Conservation (phyloP, 2,113 vertebrate species). For the Antennarius striatus region DNA sequence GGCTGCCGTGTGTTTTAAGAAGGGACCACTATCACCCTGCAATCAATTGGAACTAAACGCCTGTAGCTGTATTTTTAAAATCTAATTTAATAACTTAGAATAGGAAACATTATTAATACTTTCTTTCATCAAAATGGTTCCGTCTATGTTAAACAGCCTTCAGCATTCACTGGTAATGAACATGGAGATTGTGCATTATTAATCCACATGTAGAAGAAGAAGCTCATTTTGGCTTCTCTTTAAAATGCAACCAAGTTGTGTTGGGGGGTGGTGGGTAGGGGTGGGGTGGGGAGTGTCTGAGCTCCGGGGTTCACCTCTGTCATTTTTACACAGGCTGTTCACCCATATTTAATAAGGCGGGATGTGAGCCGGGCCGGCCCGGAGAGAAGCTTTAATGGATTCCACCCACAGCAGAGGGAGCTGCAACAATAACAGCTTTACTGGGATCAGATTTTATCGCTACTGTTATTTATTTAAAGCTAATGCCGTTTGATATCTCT, state of each 20-base stretch:
- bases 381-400: slow-evolving; percentile 44
- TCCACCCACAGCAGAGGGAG: slow-evolving; percentile 77
- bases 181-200: slow-evolving; percentile 97
- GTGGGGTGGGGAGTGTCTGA: slow-evolving; percentile 68
- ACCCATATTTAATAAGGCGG: slow-evolving; percentile 83
- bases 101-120: slow-evolving; percentile 99
- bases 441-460: slow-evolving; percentile 24
- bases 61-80: slow-evolving; percentile 98
- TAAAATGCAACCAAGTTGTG: slow-evolving; percentile 73
- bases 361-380: slow-evolving; percentile 81
- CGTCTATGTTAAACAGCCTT: slow-evolving; percentile 99
- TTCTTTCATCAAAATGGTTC: slow-evolving; percentile 96
- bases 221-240: slow-evolving; percentile 90
- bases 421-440: slow-evolving; percentile 61
- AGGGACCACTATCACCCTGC: slow-evolving; percentile 92
- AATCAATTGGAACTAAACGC: slow-evolving; percentile 98
- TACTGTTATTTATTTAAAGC: slow-evolving; percentile 39
- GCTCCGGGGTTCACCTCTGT: slow-evolving; percentile 86
- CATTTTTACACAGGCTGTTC: slow-evolving; percentile 85
- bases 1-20: slow-evolving; percentile 83
- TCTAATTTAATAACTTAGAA: slow-evolving; percentile 99
- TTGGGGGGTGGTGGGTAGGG: slow-evolving; percentile 42
- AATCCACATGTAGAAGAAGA: slow-evolving; percentile 84
- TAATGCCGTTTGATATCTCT: slow-evolving; percentile 32
- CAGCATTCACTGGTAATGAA: slow-evolving; percentile 97